Evolutionary conservation across 2,113 vertebrate species (phyloP), one percentile per base, ranked within the genome.

Genomic region (Oryzias curvinotus): DNA sequence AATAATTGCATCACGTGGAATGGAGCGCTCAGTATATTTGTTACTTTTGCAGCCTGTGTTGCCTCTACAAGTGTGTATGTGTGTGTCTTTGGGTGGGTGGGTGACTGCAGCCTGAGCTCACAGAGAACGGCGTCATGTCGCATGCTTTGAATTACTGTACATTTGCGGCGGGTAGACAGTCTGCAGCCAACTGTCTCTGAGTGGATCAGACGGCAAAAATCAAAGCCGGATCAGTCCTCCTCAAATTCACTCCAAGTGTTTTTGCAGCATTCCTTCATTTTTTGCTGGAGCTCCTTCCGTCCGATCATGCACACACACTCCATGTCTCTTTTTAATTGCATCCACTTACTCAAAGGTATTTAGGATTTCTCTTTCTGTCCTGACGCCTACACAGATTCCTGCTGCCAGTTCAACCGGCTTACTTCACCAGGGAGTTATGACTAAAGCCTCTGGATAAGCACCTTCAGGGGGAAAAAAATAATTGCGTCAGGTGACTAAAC

Each of bases 71-170:
- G 52, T 68, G 69, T 64, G 54, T 61, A 25, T 60, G 73, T 57
- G 49, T 57, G 16, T 18, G 66, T 45, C 45, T 1, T 48, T 43
- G 75, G 1, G 72, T 47, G 84, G 26, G 77, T 66, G 83, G 70
- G 62, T 67, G 66, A 46, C 61, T 84, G 80, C 68, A 74, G 84
- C 74, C 73, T 72, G 68, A 74, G 78, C 75, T 80, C 28, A 16
- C 65, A 55, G 68, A 68, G 66, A 69, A 73, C 65, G 80, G 86
- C 82, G 74, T 85, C 70, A 75, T 66, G 70, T 86, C 79, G 89
- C 88, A 91, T 91, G 88, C 89, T 89, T 92, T 90, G 80, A 90
- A 92, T 92, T 89, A 90, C 85, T 88, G 72, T 85, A 84, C 88
- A 87, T 89, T 89, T 89, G 85, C 14, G 80, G 85, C 82, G 81